Base-by-base conservation (phyloP, 2,797 vertebrate genomes). In the Rhinatrema bivittatum region DNA sequence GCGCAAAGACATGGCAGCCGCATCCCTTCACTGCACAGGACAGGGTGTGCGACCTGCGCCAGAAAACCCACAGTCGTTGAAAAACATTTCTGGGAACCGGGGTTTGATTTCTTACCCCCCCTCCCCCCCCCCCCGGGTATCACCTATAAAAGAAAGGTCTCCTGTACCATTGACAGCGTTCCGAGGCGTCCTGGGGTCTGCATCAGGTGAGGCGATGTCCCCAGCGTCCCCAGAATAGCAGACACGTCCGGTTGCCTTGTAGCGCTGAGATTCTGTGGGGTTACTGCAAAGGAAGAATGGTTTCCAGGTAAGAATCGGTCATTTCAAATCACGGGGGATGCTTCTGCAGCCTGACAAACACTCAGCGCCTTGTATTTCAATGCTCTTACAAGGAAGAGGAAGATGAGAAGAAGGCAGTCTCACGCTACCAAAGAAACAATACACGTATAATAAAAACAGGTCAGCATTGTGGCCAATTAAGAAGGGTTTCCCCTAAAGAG, bases 201-300 rank as follows among this genome's bases (percentile, higher is more conserved):
- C 0, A 74, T 32, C 35, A 82, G 71, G 32, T 86, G 79, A 26
- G 90, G 86, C 1, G 87, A 87, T 42, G 68, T 85, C 28, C 73
- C 74, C 60, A 73, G 89, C 6, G 84, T 72, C 45, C 76, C 84
- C 53, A 93, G 52, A 66, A 92, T 80, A 28, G 79, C 40, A 18
- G 91, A 93, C 39, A 90, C 42, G 49, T 95, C 91, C 42, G 87
- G 73, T 29, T 85, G 77, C 42, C 72, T 80, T 16, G 69, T 25
- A 12, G 65, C 64, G 43, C 70, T 79, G 56, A 76, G 72, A 42
- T 22, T 46, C 4, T 67, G 54, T 43, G 79, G 68, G 42, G 82
- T 61, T 62, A 72, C 85, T 86, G 42, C 16, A 58, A 54, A 35
- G 7, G 17, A 65, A 42, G 5, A 39, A 48, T 3, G 2, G n/a